These are phyloP conservation scores for Rhinichthys osculus DNA, from an alignment of 2,797 vertebrate species.

Conservation along the genomic window DNA sequence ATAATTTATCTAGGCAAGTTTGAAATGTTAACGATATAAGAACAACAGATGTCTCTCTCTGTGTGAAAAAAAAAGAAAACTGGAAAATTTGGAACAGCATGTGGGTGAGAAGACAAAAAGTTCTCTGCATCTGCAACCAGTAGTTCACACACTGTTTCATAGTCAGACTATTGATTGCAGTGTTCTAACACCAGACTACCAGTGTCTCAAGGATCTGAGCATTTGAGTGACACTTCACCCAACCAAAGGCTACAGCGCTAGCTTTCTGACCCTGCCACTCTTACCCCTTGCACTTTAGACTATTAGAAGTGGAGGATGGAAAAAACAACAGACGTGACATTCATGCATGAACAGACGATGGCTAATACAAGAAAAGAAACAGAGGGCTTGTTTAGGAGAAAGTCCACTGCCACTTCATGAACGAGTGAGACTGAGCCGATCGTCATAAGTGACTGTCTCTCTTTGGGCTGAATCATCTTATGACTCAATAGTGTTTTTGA, in stretches of 20 bases:
- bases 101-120: not conserved
- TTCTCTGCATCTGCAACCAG: not conserved
- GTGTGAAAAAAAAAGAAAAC: too few species aligned
- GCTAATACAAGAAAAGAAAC: slow-evolving; percentile 1
- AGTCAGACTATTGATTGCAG: slow-evolving; percentile 69
- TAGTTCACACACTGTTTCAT: slow-evolving; percentile 40
- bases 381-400: slow-evolving; percentile 19
- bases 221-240: slow-evolving; percentile 74
- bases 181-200: slow-evolving; percentile 62
- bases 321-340: slow-evolving; percentile 38
- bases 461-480: not conserved
- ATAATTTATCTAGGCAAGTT: not conserved
- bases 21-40: not conserved
- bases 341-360: slow-evolving; percentile 23
- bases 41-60: too few species aligned
- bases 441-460: slow-evolving; percentile 3
- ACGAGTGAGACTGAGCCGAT: not conserved
- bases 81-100: not conserved
- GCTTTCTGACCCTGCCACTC: not conserved
- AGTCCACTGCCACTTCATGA: not conserved
- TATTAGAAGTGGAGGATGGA: not conserved
- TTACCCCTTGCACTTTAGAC: slow-evolving; percentile 12
- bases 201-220: slow-evolving; percentile 65
- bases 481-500: not conserved
- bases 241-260: slow-evolving; percentile 61